Percentiles rank a stretch among this genome's conserved stretches.
These are phyloP conservation scores for Cossypha niveicapilla DNA, from an alignment of 2,797 vertebrate species.

Conservation along the genomic window DNA sequence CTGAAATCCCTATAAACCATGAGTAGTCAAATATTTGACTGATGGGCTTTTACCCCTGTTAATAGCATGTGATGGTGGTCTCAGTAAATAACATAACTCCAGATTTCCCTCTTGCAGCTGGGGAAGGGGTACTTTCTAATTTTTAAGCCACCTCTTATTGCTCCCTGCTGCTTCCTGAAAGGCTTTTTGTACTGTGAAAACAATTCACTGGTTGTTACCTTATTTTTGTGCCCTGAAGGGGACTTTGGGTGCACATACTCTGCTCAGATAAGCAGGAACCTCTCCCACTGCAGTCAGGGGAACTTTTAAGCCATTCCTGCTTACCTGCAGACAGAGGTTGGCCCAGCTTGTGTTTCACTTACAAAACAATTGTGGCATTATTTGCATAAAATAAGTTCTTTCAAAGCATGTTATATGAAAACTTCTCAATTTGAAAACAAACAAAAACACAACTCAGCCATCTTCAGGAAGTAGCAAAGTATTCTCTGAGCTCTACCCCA, in stretches of 20 bases:
- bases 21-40: slow-evolving; percentile 38
- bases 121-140: neutral
- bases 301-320: neutral
- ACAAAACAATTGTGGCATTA: neutral
- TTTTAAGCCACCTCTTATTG: slow-evolving; percentile 1
- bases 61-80: slow-evolving; percentile 30
- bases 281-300: neutral
- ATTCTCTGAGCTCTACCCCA: neutral
- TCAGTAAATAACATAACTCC: slow-evolving; percentile 29
- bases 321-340: slow-evolving; percentile 13
- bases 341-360: neutral
- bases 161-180: slow-evolving; percentile 19
- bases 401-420: slow-evolving; percentile 17
- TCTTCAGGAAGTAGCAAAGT: slow-evolving; percentile 25
- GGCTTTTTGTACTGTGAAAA: slow-evolving; percentile 38
- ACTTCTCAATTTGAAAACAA: slow-evolving; percentile 2
- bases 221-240: slow-evolving; percentile 7
- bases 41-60: slow-evolving; percentile 50
- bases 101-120: slow-evolving; percentile 1
- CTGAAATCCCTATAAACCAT: slow-evolving; percentile 50
- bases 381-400: slow-evolving; percentile 26
- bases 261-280: slow-evolving; percentile 8
- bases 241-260: neutral
- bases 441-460: neutral
- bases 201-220: slow-evolving; percentile 46